A percentile compares a stretch with the other conserved stretches of the same genome.
Evolutionary conservation across 2,113 vertebrate genomes (phyloP).

Genomic region (Nycticryphes semicollaris): DNA sequence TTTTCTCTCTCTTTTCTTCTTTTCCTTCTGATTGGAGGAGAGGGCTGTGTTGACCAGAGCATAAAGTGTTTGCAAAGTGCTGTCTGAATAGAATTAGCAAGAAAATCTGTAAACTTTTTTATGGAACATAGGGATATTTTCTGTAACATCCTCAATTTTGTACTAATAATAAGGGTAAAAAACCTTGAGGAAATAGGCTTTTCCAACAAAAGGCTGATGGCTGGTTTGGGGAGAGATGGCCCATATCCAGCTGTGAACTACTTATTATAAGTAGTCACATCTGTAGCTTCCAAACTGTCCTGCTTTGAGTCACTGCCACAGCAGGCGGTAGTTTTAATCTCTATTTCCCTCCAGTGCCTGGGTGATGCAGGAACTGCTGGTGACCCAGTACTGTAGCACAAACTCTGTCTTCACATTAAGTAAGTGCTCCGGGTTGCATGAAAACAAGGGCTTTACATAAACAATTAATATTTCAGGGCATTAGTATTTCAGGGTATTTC

Average conservation of each 20-base stretch:
- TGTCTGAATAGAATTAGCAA: not conserved
- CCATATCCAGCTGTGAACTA: not conserved
- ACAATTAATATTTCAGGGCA: not conserved
- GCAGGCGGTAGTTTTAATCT: not conserved
- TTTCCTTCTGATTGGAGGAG: not conserved
- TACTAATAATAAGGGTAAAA: not conserved
- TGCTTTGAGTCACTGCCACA: not conserved
- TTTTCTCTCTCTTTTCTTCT: fast-evolving
- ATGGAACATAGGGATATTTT: not conserved
- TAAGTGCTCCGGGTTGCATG: not conserved
- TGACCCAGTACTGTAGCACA: not conserved
- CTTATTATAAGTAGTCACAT: not conserved
- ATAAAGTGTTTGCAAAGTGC: not conserved
- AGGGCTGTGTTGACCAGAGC: not conserved
- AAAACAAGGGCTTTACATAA: not conserved
- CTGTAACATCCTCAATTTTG: not conserved
- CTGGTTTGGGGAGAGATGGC: not conserved
- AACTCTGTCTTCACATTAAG: not conserved
- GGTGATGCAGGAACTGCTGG: not conserved
- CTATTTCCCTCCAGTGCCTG: not conserved
- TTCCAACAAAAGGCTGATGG: not conserved
- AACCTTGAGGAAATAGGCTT: not conserved
- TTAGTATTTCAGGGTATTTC: not conserved
- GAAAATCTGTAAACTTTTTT: not conserved
- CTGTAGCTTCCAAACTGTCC: not conserved